These are phyloP conservation scores for Dryoscopus gambensis DNA, from an alignment of 2,113 vertebrate genomes.

Conservation along the genomic window DNA sequence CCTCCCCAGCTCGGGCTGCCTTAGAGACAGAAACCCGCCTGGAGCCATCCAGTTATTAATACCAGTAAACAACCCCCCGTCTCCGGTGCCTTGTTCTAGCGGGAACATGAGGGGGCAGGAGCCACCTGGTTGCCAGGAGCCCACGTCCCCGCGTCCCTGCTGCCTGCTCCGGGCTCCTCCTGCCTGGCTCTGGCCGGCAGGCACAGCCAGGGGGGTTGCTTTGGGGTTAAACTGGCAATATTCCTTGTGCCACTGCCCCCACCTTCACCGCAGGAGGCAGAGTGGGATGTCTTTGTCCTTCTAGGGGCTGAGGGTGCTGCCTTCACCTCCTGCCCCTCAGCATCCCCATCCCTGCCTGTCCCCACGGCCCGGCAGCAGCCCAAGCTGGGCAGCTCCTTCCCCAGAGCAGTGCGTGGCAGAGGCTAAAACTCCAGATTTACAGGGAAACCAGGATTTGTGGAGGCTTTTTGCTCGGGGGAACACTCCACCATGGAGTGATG, in stretches of 20 bases:
- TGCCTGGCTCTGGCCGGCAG: neutral
- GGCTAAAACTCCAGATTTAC: neutral
- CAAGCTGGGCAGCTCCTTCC: neutral
- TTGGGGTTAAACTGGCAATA: neutral
- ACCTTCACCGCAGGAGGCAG: rapidly evolving
- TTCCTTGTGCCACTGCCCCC: rapidly evolving
- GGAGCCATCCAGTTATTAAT: neutral
- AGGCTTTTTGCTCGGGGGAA: neutral
- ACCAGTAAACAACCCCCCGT: neutral
- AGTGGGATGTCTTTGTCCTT: rapidly evolving
- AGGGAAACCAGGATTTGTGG: neutral
- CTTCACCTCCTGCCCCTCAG: neutral
- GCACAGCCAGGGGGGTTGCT: neutral
- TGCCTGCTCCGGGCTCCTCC: neutral
- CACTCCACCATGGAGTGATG: rapidly evolving
- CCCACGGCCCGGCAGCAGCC: rapidly evolving
- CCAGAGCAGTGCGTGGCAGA: neutral
- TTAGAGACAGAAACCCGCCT: neutral
- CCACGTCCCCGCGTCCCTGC: neutral
- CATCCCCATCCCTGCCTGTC: neutral
- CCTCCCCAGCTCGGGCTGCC: neutral
- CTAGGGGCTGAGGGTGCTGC: neutral
- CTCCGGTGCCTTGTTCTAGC: neutral
- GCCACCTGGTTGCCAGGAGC: neutral
- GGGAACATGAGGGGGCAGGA: conserved; percentile 25